Evolutionary conservation across 1,140 invertebrate species (phyloP), one percentile per base, ranked within the genome.

Genomic region (Trichogramma pretiosum): DNA sequence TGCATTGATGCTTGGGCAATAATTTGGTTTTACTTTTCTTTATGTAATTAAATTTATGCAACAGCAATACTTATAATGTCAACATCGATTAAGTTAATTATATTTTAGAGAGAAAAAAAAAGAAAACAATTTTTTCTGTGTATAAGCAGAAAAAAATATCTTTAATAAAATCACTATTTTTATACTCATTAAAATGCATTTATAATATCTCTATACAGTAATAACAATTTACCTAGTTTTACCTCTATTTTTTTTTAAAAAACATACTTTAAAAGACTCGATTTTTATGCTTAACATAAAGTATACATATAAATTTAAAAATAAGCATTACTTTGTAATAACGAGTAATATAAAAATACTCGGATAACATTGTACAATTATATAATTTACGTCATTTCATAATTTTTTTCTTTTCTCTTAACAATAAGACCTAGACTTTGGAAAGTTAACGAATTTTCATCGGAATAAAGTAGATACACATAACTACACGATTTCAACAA

Each of bases 121-220:
- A 45, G 23, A 37, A 37, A 30, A 18, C 28, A 23, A 17, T 17
- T 21, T 37, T 7, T 43, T 26, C 22, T 30, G 28, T n/a, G 11
- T 28, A 7, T 28, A 7, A 50, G 37, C 17, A 42, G 34, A 46
- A 39, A 46, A 16, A 10, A 34, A 16, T 44, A 46, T 16, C 46
- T 42, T 51, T 51, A 37, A 51, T 51, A 46, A 46, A 51, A 14
- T 46, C 11, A 35, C 18, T 51, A 51, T 51, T 51, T 51, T 51
- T 51, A 42, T 51, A 51, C 36, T n/a, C 26, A 46, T 45, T 40
- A 50, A 50, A 45, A 21, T 44, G 21, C 33, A 5, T 39, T n/a
- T n/a, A n/a, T n/a, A n/a, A n/a, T n/a, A n/a, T 45, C 45, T 50
- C 45, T 50, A 39, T 16, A 48, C 26, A 48, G 32, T 24, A 38